A percentile compares a stretch with the other conserved stretches of the same genome.
Evolutionary conservation across 2,888 invertebrate genomes (phyloP).

Genomic region (Microctonus hyperodae): DNA sequence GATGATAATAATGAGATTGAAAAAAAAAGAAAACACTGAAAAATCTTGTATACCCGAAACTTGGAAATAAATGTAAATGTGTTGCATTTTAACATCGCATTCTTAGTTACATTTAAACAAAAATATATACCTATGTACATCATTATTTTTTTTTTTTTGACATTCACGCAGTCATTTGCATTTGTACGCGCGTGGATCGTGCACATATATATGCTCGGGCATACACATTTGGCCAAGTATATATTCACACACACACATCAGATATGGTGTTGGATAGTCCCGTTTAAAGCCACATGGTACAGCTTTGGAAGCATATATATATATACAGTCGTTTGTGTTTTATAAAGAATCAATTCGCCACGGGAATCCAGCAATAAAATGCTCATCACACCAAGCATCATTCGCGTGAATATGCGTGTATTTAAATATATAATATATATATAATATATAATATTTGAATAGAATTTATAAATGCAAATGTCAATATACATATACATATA

Average conservation of each 20-base stretch:
- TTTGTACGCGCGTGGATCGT: slow-evolving; percentile 28
- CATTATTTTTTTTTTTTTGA: neutral
- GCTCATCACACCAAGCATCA: slow-evolving; percentile 24
- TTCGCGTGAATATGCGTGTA: slow-evolving; percentile 6
- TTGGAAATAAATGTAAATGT: neutral
- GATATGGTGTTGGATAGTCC: slow-evolving; percentile 13
- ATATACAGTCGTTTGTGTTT: slow-evolving; percentile 34
- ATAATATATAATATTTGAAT: neutral
- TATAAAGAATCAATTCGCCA: slow-evolving; percentile 42
- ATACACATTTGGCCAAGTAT: no score
- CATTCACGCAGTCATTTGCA: slow-evolving; percentile 23
- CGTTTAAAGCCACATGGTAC: slow-evolving; percentile 29
- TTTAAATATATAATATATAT: no score
- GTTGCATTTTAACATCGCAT: slow-evolving; percentile 9
- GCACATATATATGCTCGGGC: slow-evolving; percentile 20
- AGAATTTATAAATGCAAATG: neutral
- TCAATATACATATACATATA: slow-evolving; percentile 9
- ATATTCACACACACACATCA: neutral
- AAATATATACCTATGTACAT: neutral
- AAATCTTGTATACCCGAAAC: neutral
- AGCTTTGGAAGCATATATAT: slow-evolving; percentile 12
- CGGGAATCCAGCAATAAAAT: slow-evolving; percentile 35
- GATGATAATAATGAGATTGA: neutral
- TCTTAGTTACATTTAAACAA: neutral
- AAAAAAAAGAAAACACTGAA: neutral